These are phyloP conservation scores for Cataglyphis rosenhaueri DNA, from an alignment of 2,888 invertebrate genomes.

Conservation along the genomic window DNA sequence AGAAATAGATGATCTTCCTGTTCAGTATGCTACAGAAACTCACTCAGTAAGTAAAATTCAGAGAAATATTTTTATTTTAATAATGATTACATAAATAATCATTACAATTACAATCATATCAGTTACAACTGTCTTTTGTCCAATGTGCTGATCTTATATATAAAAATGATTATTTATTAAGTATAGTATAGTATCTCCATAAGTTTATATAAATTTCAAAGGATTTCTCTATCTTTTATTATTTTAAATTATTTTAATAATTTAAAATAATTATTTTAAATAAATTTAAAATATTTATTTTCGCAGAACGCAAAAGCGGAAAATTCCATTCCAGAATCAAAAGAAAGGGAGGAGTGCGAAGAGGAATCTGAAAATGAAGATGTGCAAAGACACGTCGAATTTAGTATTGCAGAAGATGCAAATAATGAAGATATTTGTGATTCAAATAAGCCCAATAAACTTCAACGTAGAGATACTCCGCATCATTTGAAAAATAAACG, in stretches of 20 bases:
- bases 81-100: not conserved
- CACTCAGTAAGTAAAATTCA: slow-evolving; percentile 52
- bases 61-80: not conserved
- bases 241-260: no score
- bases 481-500: slow-evolving; percentile 99
- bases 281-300: slow-evolving; percentile 57
- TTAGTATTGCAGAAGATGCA: slow-evolving; percentile 83
- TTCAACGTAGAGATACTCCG: slow-evolving; percentile 98
- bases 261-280: no score
- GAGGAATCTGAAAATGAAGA: slow-evolving; percentile 90
- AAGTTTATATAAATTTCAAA: not conserved
- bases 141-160: not conserved
- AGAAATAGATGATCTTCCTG: slow-evolving; percentile 54
- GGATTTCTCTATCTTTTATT: not conserved
- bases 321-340: slow-evolving; percentile 87
- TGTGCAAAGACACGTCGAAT: slow-evolving; percentile 83
- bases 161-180: slow-evolving; percentile 15
- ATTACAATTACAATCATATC: no score
- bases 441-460: slow-evolving; percentile 88
- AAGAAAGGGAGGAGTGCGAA: slow-evolving; percentile 86
- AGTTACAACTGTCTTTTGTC: slow-evolving; percentile 19
- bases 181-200: not conserved
- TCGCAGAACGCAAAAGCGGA: slow-evolving; percentile 84
- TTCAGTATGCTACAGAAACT: slow-evolving; percentile 61
- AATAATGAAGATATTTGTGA: slow-evolving; percentile 86